Evolutionary conservation across 2,888 invertebrate species (phyloP).

Genomic region (Nebria brevicollis): DNA sequence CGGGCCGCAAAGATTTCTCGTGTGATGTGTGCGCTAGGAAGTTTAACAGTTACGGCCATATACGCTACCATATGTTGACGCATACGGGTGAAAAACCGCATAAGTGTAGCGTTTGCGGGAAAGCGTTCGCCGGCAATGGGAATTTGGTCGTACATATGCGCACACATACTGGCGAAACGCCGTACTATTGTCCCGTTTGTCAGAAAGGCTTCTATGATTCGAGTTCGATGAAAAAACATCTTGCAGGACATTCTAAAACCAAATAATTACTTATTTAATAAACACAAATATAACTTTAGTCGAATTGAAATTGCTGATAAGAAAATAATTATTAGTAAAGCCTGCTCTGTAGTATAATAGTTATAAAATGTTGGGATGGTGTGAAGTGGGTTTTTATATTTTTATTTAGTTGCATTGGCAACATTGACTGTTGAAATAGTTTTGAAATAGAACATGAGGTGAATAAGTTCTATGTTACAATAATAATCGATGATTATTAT

Average conservation of each 20-base stretch:
- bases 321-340: no score
- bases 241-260: not conserved
- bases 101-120: not conserved
- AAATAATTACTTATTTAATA: not conserved
- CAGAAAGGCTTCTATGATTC: slow-evolving; percentile 6
- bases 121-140: not conserved
- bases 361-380: no score
- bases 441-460: no score
- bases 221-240: slow-evolving; percentile 13
- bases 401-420: no score
- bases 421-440: no score
- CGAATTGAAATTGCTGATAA: no score
- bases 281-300: no score
- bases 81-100: slow-evolving; percentile 19
- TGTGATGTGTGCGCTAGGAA: slow-evolving; percentile 7
- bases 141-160: slow-evolving; percentile 5
- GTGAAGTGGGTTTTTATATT: no score
- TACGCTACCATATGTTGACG: slow-evolving; percentile 17
- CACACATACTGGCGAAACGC: not conserved
- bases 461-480: no score
- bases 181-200: not conserved
- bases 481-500: no score
- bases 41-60: slow-evolving; percentile 11
- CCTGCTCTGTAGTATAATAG: no score
- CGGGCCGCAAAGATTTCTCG: not conserved